Conservation (phyloP, 2,797 vertebrate species). For the Acrossocheilus wenchowensis region DNA sequence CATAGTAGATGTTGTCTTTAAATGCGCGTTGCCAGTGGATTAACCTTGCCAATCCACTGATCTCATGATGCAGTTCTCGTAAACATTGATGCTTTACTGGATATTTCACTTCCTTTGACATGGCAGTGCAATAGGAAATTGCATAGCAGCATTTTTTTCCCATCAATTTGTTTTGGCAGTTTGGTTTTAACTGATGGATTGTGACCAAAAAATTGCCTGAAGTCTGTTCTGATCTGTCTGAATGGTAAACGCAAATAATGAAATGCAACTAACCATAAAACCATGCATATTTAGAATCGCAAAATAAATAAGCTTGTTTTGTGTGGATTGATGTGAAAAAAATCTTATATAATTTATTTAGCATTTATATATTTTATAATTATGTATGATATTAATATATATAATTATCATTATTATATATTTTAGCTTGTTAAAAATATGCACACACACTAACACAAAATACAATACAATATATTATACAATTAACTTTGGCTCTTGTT, state of each 20-base stretch:
- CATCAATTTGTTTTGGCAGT: not conserved
- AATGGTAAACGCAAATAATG: not conserved
- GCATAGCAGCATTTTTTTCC: not conserved
- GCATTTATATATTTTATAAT: too few species aligned
- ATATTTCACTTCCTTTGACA: conserved; percentile 7
- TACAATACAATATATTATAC: too few species aligned
- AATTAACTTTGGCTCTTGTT: not conserved
- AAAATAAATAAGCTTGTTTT: not conserved
- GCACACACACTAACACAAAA: not conserved
- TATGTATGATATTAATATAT: too few species aligned
- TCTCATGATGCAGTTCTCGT: conserved; percentile 13
- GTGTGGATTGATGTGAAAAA: too few species aligned
- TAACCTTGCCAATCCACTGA: conserved; percentile 1
- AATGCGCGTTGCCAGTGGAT: not conserved
- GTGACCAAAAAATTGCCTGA: not conserved
- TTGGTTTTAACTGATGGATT: not conserved
- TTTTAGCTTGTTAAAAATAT: not conserved
- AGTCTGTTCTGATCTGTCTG: not conserved
- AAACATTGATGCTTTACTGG: not conserved
- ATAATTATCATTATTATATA: not conserved
- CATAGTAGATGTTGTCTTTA: not conserved
- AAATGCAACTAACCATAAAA: not conserved
- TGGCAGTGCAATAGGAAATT: not conserved
- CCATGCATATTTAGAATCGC: not conserved
- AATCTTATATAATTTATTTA: too few species aligned